phyloP scores from a whole-genome alignment of 2,113 vertebrate species.

The Corydoras sp. region DNA sequence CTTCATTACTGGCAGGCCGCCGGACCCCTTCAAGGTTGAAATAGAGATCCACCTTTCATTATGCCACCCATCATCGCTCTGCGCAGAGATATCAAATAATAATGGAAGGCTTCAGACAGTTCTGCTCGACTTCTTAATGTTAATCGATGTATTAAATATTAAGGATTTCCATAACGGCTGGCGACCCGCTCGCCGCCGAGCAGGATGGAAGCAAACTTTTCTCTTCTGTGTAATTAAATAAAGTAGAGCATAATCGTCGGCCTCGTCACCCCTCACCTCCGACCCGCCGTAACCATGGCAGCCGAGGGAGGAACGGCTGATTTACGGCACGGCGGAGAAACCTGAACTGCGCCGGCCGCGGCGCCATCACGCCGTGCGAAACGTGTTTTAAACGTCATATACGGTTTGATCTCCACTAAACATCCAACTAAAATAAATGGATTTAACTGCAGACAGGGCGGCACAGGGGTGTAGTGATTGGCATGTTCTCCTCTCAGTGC shows the following conservation, averaged over 20 bases:
- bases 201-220: conserved; percentile 39
- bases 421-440: too few species aligned
- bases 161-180: conserved; percentile 64
- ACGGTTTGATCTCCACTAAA: too few species aligned
- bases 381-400: too few species aligned
- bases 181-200: background rate
- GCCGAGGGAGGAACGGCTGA: background rate
- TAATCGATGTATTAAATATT: conserved; percentile 73
- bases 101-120: conserved; percentile 67
- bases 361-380: too few species aligned
- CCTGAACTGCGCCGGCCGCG: background rate
- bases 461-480: too few species aligned
- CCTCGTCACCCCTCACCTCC: conserved; percentile 50
- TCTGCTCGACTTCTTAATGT: conserved; percentile 65
- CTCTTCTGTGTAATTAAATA: conserved; percentile 58
- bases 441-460: too few species aligned
- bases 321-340: background rate
- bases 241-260: conserved; percentile 58
- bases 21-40: conserved; percentile 97
- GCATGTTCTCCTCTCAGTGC: too few species aligned
- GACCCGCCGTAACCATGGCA: conserved; percentile 8
- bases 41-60: conserved; percentile 81
- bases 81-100: conserved; percentile 67
- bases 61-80: conserved; percentile 61
- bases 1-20: conserved; percentile 99